Percentiles rank a stretch among this genome's conserved stretches.
Evolutionary conservation across 2,113 vertebrate species (phyloP).

Genomic region (western clawed frog (Xenopus tropicalis)): UCB_Xtro_10.0 CM004450.2:27047501-27048000

Average conservation of each 20-base stretch:
- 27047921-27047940: not conserved
- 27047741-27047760: conserved; percentile 21
- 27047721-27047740: conserved; percentile 27
- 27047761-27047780: conserved; percentile 20
- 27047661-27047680: conserved; percentile 21
- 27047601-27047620: too few relatives aligned
- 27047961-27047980: too few relatives aligned
- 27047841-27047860: conserved; percentile 14
- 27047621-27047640: too few relatives aligned
- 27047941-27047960: not conserved
- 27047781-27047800: conserved; percentile 10
- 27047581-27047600: too few relatives aligned
- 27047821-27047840: conserved; percentile 2
- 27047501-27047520: too few relatives aligned
- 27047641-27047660: not conserved
- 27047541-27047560: too few relatives aligned
- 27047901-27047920: not conserved
- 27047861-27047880: not conserved
- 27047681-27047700: conserved; percentile 18
- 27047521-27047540: too few relatives aligned
- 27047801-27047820: conserved; percentile 13
- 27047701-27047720: not conserved
- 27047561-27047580: too few relatives aligned
- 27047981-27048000: too few relatives aligned
- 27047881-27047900: not conserved